Base-by-base conservation (phyloP, 2,888 invertebrate species). In the Zele albiditarsus region DNA sequence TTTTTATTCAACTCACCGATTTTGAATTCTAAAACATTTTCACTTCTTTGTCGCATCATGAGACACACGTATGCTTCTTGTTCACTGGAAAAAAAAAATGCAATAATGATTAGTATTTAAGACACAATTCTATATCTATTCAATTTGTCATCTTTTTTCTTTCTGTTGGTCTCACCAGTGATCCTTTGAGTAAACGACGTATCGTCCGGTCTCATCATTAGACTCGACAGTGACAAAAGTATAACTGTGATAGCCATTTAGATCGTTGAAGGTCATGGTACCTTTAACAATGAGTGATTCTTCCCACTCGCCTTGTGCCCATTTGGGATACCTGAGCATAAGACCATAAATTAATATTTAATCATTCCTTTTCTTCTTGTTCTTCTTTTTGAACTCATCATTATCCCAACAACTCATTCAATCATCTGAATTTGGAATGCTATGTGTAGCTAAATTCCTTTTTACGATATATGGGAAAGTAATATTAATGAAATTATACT, bases 271-370 rank as follows among this genome's bases (percentile, higher is more conserved):
- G 28, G 89, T 88, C 84, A 88, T 89, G 31, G 89, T 90, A 2
- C 90, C 90, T 71, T 90, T 88, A 25, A 91, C 85, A 76, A 89
- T 86, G 25, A 90, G 81, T 4, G 89, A 86, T 76, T 93, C 90
- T 86, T 93, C 92, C 93, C 93, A 93, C 72, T 91, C 88, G 38
- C 93, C 93, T 79, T 91, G 90, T 78, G 92, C 90, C 93, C 93
- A 93, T 77, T 91, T 90, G 0, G 93, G 93, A 84, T 93, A 93
- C 77, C 91, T 91, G 79, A 67, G 73, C 77, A 71, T 71, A 78
- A 33, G 65, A 53, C 38, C 27, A 68, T 16, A 58, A 25, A 58
- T 25, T 8, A 23, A 28, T 53, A 28, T 20, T 58, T 53, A 14
- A 6, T 3, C 16, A 14, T 10, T 2, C 27, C 20, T 49, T n/a